A percentile compares a stretch with the other conserved stretches of the same genome.
Evolutionary conservation across 2,888 invertebrate genomes (phyloP).

Genomic region (Bugulina stolonifera): DNA sequence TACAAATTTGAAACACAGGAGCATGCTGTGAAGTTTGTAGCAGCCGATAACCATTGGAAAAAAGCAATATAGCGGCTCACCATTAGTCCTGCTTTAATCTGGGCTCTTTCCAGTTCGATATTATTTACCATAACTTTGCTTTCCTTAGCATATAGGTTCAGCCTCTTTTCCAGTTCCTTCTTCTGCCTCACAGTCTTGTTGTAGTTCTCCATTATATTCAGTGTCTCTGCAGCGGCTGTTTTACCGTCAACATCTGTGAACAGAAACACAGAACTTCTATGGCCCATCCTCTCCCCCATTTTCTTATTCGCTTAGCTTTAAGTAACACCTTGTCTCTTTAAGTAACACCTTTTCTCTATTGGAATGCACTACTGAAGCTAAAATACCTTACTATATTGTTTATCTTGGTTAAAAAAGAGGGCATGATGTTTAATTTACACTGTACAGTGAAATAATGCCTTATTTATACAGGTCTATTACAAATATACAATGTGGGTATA

Average conservation of each 20-base stretch:
- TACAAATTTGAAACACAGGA: too few species aligned
- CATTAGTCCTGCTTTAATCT: not conserved
- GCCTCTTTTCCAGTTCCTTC: constrained; percentile 9
- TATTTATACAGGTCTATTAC: too few species aligned
- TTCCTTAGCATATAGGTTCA: not conserved
- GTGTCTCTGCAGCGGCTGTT: not conserved
- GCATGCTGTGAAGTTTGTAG: too few species aligned
- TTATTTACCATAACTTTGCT: not conserved
- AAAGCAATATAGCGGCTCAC: too few species aligned
- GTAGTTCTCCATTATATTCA: constrained; percentile 11
- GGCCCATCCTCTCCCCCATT: not conserved
- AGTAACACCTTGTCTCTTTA: not conserved
- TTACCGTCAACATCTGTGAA: not conserved
- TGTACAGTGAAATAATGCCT: too few species aligned
- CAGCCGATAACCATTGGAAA: too few species aligned
- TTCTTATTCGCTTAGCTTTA: not conserved
- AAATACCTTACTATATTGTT: too few species aligned
- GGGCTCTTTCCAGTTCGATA: not conserved
- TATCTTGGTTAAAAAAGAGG: too few species aligned
- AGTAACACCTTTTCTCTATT: not conserved
- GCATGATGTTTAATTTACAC: too few species aligned
- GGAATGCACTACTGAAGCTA: not conserved
- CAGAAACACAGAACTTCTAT: not conserved
- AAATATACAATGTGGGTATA: too few species aligned
- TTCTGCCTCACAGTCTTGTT: constrained; percentile 10